A percentile compares a stretch with the other conserved stretches of the same genome.
Conservation (phyloP, 2,113 vertebrate genomes). For the Bujurquina vittata region DNA sequence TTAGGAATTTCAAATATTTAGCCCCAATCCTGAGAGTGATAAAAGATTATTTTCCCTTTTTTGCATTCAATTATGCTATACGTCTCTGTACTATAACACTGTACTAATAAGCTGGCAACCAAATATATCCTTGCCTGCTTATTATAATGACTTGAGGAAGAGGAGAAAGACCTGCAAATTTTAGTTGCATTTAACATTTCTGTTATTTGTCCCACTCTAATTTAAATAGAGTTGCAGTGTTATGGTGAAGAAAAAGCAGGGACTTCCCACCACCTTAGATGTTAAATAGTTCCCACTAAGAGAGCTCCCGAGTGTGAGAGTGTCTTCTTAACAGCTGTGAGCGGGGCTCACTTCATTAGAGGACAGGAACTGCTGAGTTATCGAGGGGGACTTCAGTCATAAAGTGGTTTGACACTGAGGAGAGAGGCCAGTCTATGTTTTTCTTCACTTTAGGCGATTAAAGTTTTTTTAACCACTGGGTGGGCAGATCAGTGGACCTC, state of each 20-base stretch:
- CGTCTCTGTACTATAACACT: background rate
- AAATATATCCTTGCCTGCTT: background rate
- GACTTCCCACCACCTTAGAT: background rate
- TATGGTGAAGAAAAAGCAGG: no score
- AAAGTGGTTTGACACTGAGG: conserved; percentile 28
- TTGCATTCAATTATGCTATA: background rate
- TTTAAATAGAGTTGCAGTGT: no score
- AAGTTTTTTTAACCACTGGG: conserved; percentile 37
- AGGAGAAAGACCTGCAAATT: background rate
- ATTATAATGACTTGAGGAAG: background rate
- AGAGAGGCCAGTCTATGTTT: conserved; percentile 36
- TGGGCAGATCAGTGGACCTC: conserved; percentile 18
- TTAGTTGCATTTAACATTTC: background rate
- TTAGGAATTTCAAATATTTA: background rate
- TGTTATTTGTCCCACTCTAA: background rate
- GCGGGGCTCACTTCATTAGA: conserved; percentile 56
- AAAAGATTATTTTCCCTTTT: background rate
- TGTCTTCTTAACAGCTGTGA: conserved; percentile 20
- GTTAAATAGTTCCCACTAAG: conserved; percentile 24
- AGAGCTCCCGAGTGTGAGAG: conserved; percentile 39
- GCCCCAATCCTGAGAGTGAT: background rate
- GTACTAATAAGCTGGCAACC: background rate
- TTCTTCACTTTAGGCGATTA: conserved; percentile 62
- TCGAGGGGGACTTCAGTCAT: conserved; percentile 25
- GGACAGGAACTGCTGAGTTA: conserved; percentile 44